These are phyloP conservation scores for Pseudochirops corinnae DNA, from an alignment of 2,797 vertebrate genomes.

Conservation along the genomic window DNA sequence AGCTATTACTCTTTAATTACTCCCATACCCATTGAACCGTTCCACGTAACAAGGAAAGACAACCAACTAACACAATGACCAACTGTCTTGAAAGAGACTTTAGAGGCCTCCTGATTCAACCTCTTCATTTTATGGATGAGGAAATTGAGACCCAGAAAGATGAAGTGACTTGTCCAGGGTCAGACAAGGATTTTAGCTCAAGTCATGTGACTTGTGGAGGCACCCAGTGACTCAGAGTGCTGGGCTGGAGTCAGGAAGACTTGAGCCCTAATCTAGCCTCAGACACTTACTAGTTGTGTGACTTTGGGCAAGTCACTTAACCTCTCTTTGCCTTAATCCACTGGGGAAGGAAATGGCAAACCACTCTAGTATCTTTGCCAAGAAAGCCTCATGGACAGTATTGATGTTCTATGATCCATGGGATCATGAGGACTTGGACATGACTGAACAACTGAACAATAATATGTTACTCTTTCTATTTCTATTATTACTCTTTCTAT, in stretches of 20 bases:
- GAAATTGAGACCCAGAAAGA: not conserved
- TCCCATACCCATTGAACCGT: not conserved
- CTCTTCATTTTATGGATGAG: not conserved
- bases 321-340: not conserved
- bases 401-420: no score
- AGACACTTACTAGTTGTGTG: not conserved
- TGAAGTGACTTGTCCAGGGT: not conserved
- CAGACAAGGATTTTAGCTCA: not conserved
- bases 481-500: not conserved
- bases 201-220: not conserved
- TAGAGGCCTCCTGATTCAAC: not conserved
- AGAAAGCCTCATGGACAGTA: no score
- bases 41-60: not conserved
- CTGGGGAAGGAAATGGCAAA: not conserved
- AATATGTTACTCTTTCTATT: no score
- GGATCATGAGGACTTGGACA: no score
- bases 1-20: not conserved
- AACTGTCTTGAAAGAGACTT: not conserved
- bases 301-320: not conserved
- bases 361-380: not conserved
- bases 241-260: not conserved
- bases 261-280: not conserved
- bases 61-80: not conserved
- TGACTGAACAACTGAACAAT: not conserved
- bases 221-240: not conserved